Evolutionary conservation across 1,140 invertebrate species (phyloP).

Genomic region (Zophobas atratus): DNA sequence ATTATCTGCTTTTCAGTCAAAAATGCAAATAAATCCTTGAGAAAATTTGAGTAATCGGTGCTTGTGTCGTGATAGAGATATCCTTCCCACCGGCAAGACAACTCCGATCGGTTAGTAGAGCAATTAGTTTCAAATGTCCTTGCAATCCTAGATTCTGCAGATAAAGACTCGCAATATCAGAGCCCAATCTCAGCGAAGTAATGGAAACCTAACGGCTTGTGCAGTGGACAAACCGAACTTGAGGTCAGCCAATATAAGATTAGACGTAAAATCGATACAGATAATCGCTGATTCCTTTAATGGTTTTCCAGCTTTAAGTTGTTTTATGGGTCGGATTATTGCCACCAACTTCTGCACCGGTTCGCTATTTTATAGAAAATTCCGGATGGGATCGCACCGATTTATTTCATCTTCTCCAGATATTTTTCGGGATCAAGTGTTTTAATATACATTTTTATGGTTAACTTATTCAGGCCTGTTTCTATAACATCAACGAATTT

Average conservation of each 20-base stretch:
- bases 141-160: conserved; percentile 31
- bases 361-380: conserved; percentile 53
- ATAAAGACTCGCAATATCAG: conserved; percentile 51
- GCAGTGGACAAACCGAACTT: conserved; percentile 52
- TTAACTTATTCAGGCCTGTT: neutral
- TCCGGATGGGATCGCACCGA: conserved; percentile 44
- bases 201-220: conserved; percentile 55
- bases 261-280: conserved; percentile 63
- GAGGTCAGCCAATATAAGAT: conserved; percentile 56
- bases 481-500: conserved; percentile 11
- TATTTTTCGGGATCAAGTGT: conserved; percentile 3
- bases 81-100: no score
- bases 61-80: no score
- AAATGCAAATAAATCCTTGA: no score
- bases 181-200: conserved; percentile 52
- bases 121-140: conserved; percentile 31
- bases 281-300: conserved; percentile 64
- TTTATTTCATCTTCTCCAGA: conserved; percentile 41
- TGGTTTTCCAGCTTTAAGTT: conserved; percentile 62
- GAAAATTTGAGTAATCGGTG: no score
- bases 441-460: conserved; percentile 38
- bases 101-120: conserved; percentile 5
- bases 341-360: conserved; percentile 52
- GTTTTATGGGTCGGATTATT: conserved; percentile 59
- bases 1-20: no score